Conservation (phyloP, 2,113 vertebrate genomes). For the Beaufortia kweichowensis region DNA sequence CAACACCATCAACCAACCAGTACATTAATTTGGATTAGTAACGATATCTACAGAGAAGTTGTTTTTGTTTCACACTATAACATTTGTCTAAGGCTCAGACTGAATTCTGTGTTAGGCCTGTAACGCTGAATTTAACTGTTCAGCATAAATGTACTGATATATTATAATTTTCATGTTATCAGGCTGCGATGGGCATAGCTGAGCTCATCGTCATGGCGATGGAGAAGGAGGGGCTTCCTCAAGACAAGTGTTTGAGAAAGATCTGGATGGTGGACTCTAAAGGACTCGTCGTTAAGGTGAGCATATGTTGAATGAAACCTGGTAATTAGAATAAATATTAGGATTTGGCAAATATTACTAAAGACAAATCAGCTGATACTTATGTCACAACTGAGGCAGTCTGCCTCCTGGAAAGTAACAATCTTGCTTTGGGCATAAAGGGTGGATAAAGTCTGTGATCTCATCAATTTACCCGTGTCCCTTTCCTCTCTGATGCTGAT, state of each 20-base stretch:
- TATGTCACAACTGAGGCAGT: background rate
- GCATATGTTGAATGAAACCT: no score
- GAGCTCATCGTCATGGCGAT: constrained; percentile 92
- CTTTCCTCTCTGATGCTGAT: background rate
- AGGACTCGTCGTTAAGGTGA: constrained; percentile 95
- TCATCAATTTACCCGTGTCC: background rate
- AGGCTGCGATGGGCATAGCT: constrained; percentile 97
- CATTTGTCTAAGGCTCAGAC: no score
- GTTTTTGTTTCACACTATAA: no score
- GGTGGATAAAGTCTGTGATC: background rate
- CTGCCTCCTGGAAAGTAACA: background rate
- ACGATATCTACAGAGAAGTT: no score
- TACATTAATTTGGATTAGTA: no score
- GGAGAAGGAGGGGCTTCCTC: constrained; percentile 87
- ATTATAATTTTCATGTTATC: constrained; percentile 29
- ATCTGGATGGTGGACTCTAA: constrained; percentile 99
- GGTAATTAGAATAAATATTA: no score
- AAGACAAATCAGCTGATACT: no score
- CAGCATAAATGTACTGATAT: background rate
- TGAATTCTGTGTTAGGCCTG: no score
- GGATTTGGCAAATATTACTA: no score
- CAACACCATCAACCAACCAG: background rate
- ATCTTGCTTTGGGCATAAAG: background rate
- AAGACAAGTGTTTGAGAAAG: constrained; percentile 77
- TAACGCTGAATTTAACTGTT: background rate